These are phyloP conservation scores for Hippoglossus hippoglossus DNA, from an alignment of 2,797 vertebrate genomes.

Conservation along the genomic window DNA sequence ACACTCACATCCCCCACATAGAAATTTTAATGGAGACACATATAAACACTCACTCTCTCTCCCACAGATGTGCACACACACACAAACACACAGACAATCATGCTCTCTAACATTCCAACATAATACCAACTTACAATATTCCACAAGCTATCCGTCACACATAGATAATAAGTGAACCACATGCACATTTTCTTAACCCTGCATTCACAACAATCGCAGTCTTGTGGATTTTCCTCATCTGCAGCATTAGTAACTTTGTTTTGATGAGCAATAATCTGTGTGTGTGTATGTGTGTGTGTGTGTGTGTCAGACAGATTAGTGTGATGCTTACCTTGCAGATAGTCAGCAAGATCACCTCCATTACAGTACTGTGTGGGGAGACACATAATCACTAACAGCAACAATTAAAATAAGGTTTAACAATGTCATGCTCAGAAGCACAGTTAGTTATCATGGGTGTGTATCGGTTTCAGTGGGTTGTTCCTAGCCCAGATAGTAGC, in stretches of 20 bases:
- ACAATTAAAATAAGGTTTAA: conserved; percentile 27
- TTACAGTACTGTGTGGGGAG: conserved; percentile 92
- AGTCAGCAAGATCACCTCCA: conserved; percentile 97
- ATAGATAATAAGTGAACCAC: conserved; percentile 6
- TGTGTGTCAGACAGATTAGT: conserved; percentile 35
- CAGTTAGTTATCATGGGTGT: neutral
- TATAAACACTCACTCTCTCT: neutral
- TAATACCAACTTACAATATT: conserved; percentile 20
- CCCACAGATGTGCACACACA: conserved; percentile 12
- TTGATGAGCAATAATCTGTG: conserved; percentile 44
- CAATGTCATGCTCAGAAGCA: conserved; percentile 18
- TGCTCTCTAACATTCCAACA: neutral
- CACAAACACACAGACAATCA: conserved; percentile 1
- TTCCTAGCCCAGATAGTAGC: neutral
- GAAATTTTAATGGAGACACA: conserved; percentile 11
- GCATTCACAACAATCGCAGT: conserved; percentile 13
- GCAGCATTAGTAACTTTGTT: conserved; percentile 36
- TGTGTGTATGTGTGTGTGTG: conserved; percentile 3
- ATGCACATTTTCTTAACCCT: conserved; percentile 1
- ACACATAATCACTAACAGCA: conserved; percentile 49
- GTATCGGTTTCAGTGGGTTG: neutral
- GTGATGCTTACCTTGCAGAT: conserved; percentile 93
- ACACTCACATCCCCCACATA: conserved; percentile 19
- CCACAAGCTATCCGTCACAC: conserved; percentile 14
- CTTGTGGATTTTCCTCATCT: conserved; percentile 23